phyloP scores from a whole-genome alignment of 2,888 invertebrate species.

The Notocelia uddmanniana region DNA sequence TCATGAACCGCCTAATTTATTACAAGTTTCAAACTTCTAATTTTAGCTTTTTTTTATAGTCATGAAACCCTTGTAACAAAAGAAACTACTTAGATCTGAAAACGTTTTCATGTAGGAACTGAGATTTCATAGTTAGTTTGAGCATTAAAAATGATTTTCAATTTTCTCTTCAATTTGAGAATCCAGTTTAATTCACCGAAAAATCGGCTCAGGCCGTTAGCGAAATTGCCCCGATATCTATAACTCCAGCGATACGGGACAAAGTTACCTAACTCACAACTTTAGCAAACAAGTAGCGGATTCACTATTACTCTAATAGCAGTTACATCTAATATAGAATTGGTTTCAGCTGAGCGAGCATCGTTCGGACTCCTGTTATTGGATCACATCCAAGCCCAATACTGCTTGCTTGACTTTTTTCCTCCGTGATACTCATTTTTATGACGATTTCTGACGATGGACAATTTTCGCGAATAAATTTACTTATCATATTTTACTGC shows the following conservation, averaged over 20 bases:
- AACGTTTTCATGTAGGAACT: too few species aligned
- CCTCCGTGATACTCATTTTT: conserved; percentile 57
- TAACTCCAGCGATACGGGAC: conserved; percentile 4
- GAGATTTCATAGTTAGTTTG: not conserved
- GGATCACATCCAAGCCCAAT: conserved; percentile 53
- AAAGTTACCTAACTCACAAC: conserved; percentile 51
- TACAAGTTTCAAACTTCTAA: too few species aligned
- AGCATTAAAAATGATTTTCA: not conserved
- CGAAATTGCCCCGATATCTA: conserved; percentile 25
- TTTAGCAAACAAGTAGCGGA: conserved; percentile 53
- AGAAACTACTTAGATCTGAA: too few species aligned
- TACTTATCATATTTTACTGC: conserved; percentile 70
- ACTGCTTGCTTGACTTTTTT: conserved; percentile 52
- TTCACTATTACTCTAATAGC: conserved; percentile 55
- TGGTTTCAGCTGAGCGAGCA: conserved; percentile 60
- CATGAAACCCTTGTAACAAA: too few species aligned
- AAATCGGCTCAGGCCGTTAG: conserved; percentile 12
- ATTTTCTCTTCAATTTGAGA: not conserved
- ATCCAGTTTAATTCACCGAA: conserved; percentile 12
- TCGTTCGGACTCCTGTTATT: conserved; percentile 51
- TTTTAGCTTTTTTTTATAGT: too few species aligned
- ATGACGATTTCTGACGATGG: conserved; percentile 57
- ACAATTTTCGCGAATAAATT: conserved; percentile 65
- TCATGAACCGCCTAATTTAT: too few species aligned
- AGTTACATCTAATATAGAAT: conserved; percentile 60